Evolutionary conservation across 1,140 invertebrate species (phyloP).

Genomic region (Pogonognathellus flavescens): DNA sequence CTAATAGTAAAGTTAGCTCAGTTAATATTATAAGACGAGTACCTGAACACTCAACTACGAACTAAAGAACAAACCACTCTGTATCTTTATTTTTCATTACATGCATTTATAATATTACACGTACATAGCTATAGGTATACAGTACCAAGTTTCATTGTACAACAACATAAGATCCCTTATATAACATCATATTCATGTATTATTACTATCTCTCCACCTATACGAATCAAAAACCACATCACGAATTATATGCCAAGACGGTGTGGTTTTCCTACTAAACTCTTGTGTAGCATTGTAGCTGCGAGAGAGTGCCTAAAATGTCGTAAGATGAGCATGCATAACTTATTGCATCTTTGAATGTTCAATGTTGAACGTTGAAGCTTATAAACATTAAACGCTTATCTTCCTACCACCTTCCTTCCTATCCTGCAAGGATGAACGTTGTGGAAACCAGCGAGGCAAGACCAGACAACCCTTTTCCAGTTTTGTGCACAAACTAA

Average conservation of each 20-base stretch:
- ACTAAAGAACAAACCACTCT: not conserved
- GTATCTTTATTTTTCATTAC: conserved; percentile 22
- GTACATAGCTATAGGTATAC: not conserved
- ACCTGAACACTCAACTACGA: not conserved
- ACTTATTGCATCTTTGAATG: conserved; percentile 49
- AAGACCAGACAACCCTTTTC: conserved; percentile 38
- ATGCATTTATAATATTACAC: conserved; percentile 19
- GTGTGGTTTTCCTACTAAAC: conserved; percentile 18
- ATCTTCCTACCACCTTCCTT: not conserved
- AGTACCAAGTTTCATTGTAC: not conserved
- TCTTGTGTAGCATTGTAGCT: not conserved
- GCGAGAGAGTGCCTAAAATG: conserved; percentile 36
- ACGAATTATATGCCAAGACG: conserved; percentile 40
- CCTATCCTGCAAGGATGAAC: not conserved
- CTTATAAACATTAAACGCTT: conserved; percentile 41
- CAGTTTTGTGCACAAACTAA: conserved; percentile 17
- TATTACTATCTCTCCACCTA: not conserved
- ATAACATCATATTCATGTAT: conserved; percentile 11
- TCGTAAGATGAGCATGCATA: conserved; percentile 36
- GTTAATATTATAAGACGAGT: not conserved
- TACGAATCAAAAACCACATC: conserved; percentile 11
- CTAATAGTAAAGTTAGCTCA: too few species aligned
- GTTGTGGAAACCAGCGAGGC: conserved; percentile 11
- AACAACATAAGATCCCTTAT: not conserved
- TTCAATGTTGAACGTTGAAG: conserved; percentile 37